Evolutionary conservation across 2,888 invertebrate genomes (phyloP), one percentile per base, ranked within the genome.

Genomic region (Athalia rosae): DNA sequence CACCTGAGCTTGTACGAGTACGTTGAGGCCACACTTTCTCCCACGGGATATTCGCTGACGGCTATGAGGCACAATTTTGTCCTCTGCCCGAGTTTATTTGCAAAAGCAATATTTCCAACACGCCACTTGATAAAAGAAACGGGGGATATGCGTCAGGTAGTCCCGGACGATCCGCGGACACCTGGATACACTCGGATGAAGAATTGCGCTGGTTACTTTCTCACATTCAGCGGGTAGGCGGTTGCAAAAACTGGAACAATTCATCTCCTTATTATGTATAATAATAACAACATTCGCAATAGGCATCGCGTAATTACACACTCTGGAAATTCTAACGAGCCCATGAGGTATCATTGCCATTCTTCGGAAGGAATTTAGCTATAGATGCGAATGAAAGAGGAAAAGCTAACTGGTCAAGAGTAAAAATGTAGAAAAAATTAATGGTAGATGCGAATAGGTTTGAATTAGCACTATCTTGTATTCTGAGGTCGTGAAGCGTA

Each of bases 81-180:
- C 67, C 67, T 67, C 53, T 13, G 50, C 13, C 53, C 41, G 67
- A 53, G 48, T 50, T 67, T 15, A 67, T 50, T 67, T 67, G 50
- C 53, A 4, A 45, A 13, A 45, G 71, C 69, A 53, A 69, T 53
- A 53, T 50, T 69, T 69, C 41, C 56, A 69, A 71, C 56, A 58
- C 69, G 69, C 69, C 56, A 71, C 69, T 58, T n/a, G 43, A 56
- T 43, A 50, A 56, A 71, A 50, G 15, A 50, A 53, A 67, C 45
- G 41, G 50, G 41, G 28, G 56, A 6, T 48, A 48, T 13, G 41
- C 66, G 50, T 15, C 50, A 48, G 15, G 41, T 28, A 28, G 28
- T 28, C 28, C 28, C 2, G 28, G 28, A 28, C 28, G 28, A 28
- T 28, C 1, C 28, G 28, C 28, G 28, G 28, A 28, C 28, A 28